Evolutionary conservation across 1,140 invertebrate genomes (phyloP), one percentile per base, ranked within the genome.

Genomic region (Drosophila kurseongensis): DNA sequence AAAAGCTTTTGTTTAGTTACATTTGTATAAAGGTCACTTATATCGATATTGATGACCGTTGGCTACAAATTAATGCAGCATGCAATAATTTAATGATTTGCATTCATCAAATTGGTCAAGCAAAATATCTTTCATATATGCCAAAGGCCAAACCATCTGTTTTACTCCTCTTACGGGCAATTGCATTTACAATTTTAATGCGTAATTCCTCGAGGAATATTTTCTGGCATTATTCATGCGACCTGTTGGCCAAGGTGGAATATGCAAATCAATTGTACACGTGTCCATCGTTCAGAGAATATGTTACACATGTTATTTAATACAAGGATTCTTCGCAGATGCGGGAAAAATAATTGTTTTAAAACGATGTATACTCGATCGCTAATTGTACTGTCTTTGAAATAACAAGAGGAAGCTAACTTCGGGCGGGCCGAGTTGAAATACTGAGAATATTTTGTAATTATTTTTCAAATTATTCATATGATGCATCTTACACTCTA

Each of bases 191-290:
- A 74, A 32, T 38, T 36, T 73, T 73, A 62, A 55, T 50, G 50
- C 35, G 13, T 1, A 40, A 48, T 47, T 12, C 65, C 62, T 16
- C n/a, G 10, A 27, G 42, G 9, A 45, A 18, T 14, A 38, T 38
- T 63, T 23, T 67, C 35, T 38, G 63, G 41, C 16, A 68, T 57
- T 71, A 57, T 36, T 69, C n/a, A 57, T 69, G 38, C 65, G 44
- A 42, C 42, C 27, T 27, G 44, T 1, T 41, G 36, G 14, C 50
- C 67, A 48, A 67, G 51, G 41, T 35, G 35, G 35, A 44, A 52
- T 35, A 52, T 44, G 60, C 27, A 61, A 65, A 65, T 14, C 40
- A 27, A 35, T n/a, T 59, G 56, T 29, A 32, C 62, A 61, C 13
- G 7, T 35, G 36, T 48, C 35, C 47, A 60, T 48, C 18, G 41